Conservation (phyloP, 2,113 vertebrate genomes). For the Serilophus lunatus region DNA sequence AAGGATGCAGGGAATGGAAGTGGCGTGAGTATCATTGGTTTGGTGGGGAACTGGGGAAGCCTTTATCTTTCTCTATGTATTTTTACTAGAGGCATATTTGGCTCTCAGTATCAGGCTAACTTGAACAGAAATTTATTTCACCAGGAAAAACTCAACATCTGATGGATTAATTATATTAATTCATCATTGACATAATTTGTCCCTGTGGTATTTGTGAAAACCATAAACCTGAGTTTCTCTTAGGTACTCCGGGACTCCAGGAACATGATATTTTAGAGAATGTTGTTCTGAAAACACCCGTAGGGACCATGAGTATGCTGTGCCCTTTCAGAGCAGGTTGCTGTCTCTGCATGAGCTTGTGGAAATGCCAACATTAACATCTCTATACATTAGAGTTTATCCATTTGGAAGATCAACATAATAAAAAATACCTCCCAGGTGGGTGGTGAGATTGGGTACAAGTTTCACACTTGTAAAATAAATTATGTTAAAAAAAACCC, state of each 20-base stretch:
- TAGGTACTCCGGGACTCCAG: neutral
- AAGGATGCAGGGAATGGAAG: neutral
- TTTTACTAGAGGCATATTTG: neutral
- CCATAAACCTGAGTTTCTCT: neutral
- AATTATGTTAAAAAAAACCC: neutral
- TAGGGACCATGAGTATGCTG: neutral
- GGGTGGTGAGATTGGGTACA: neutral
- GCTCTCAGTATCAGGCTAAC: neutral
- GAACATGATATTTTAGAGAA: neutral
- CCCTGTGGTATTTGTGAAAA: neutral
- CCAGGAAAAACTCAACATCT: neutral
- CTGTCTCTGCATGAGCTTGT: neutral
- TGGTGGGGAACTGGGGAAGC: neutral
- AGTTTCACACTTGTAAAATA: neutral
- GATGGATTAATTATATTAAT: neutral
- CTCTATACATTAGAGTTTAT: neutral
- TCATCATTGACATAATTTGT: neutral
- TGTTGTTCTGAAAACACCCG: neutral
- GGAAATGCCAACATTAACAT: slow-evolving; percentile 6
- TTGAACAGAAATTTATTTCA: neutral
- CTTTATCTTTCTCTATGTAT: neutral
- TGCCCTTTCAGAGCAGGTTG: neutral
- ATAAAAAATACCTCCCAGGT: neutral
- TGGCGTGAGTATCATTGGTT: accelerated
- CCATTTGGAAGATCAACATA: slow-evolving; percentile 6